phyloP scores from a whole-genome alignment of 2,888 invertebrate genomes.

The Mechanitis mazaeus region DNA sequence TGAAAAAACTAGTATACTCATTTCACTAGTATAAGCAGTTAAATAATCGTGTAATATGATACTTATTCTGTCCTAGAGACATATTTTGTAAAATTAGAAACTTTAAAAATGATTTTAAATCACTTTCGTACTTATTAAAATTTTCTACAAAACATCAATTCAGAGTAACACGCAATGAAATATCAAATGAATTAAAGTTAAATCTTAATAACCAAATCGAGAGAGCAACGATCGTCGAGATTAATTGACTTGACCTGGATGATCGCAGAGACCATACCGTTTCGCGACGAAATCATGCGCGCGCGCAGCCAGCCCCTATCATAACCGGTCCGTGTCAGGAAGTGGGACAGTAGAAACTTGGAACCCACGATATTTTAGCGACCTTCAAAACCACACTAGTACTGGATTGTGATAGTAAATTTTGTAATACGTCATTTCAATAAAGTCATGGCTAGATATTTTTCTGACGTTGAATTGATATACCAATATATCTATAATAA shows the following conservation, averaged over 20 bases:
- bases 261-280: slow-evolving; percentile 40
- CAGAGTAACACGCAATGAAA: slow-evolving; percentile 7
- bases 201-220: slow-evolving; percentile 15
- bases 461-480: too few species aligned
- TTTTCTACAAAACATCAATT: not conserved
- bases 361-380: slow-evolving; percentile 44
- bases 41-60: too few species aligned
- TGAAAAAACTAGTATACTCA: too few species aligned
- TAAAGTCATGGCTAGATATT: too few species aligned
- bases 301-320: slow-evolving; percentile 37
- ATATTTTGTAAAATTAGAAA: too few species aligned
- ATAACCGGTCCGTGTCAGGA: slow-evolving; percentile 55
- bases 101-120: too few species aligned
- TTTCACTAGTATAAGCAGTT: too few species aligned
- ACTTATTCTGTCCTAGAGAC: too few species aligned
- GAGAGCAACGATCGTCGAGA: slow-evolving; percentile 32
- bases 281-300: slow-evolving; percentile 44
- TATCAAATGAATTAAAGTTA: slow-evolving; percentile 12
- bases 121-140: too few species aligned
- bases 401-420: not conserved
- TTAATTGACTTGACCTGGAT: slow-evolving; percentile 60
- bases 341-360: slow-evolving; percentile 67
- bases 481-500: too few species aligned
- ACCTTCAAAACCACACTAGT: slow-evolving; percentile 47
- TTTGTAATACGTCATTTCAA: not conserved